phyloP scores from a whole-genome alignment of 2,797 vertebrate genomes.

The Betta splendens region DNA sequence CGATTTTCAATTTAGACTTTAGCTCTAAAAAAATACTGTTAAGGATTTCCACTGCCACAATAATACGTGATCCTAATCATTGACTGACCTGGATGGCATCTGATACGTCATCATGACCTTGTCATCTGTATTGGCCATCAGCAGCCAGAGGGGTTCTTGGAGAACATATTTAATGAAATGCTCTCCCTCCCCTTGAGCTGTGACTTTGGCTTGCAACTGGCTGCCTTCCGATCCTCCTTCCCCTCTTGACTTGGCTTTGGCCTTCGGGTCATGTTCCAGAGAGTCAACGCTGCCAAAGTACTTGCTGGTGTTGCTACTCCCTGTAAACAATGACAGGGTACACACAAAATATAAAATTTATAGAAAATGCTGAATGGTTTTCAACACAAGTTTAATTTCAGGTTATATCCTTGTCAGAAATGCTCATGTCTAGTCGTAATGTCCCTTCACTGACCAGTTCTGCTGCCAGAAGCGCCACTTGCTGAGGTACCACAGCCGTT shows the following conservation, averaged over 20 bases:
- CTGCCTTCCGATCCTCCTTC: constrained; percentile 44
- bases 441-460: constrained; percentile 81
- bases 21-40: no score
- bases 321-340: constrained; percentile 62
- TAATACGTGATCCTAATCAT: not conserved
- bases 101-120: constrained; percentile 95
- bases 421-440: not conserved
- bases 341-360: not conserved
- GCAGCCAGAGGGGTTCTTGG: constrained; percentile 91
- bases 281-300: constrained; percentile 93
- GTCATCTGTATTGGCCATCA: constrained; percentile 87
- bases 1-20: no score
- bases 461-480: constrained; percentile 81
- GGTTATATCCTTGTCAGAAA: not conserved
- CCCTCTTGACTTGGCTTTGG: constrained; percentile 50
- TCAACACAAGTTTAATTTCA: not conserved
- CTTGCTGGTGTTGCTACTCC: constrained; percentile 91
- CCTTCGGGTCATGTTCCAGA: constrained; percentile 85
- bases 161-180: constrained; percentile 84
- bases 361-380: not conserved
- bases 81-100: constrained; percentile 87
- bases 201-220: constrained; percentile 51
- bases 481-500: constrained; percentile 82
- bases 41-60: not conserved
- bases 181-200: constrained; percentile 66